Percentiles rank a stretch among this genome's conserved stretches.
These are phyloP conservation scores for Malaclemys terrapin DNA, from an alignment of 2,113 vertebrate genomes.

Conservation along the genomic window DNA sequence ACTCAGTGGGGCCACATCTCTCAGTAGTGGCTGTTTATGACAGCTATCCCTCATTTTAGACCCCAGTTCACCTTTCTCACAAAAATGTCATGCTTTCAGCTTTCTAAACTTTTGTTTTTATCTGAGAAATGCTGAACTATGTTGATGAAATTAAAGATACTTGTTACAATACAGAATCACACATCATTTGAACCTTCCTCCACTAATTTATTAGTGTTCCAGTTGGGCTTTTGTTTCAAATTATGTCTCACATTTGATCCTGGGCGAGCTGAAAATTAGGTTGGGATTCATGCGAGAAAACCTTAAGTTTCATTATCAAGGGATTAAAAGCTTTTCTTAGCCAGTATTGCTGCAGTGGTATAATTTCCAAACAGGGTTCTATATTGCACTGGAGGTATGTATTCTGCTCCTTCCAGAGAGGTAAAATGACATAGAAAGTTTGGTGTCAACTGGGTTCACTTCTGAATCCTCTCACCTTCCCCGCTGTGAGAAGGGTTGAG, in stretches of 20 bases:
- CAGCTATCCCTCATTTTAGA: neutral
- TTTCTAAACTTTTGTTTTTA: neutral
- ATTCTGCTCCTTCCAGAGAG: neutral
- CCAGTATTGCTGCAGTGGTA: neutral
- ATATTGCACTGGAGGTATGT: neutral
- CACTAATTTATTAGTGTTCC: neutral
- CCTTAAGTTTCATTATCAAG: neutral
- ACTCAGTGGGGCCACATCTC: neutral
- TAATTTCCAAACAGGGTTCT: neutral
- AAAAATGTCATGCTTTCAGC: neutral
- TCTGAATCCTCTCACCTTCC: neutral
- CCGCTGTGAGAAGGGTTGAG: neutral
- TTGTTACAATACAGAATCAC: neutral
- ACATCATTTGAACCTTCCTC: neutral
- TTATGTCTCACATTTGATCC: fast-evolving
- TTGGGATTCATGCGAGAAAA: neutral
- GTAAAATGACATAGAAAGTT: neutral
- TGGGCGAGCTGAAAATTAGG: neutral
- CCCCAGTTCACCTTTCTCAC: neutral
- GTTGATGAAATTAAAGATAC: neutral
- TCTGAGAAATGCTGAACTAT: neutral
- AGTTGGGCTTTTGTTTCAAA: fast-evolving
- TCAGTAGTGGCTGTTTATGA: neutral
- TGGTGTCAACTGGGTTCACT: neutral
- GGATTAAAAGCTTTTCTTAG: neutral